Evolutionary conservation across 2,888 invertebrate species (phyloP).

Genomic region (Ectobius pallidus): DNA sequence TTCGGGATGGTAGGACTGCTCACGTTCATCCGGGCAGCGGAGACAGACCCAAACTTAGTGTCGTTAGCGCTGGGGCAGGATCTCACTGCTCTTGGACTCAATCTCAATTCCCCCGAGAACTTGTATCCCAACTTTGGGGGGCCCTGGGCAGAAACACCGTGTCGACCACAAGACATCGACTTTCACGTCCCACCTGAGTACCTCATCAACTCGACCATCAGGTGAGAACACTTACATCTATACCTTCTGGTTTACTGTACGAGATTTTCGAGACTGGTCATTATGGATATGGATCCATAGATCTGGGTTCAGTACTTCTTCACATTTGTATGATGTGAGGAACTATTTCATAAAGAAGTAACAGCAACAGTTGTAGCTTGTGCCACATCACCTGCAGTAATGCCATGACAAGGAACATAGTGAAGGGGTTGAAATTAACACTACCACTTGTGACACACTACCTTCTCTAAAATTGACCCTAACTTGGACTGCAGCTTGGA

Average conservation of each 20-base stretch:
- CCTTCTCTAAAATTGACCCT: no score
- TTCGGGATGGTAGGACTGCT: slow-evolving; percentile 98
- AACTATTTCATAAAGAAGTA: no score
- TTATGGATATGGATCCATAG: background rate
- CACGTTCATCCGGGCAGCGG: slow-evolving; percentile 97
- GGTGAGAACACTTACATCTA: slow-evolving; percentile 58
- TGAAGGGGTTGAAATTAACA: no score
- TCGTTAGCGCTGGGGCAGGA: slow-evolving; percentile 97
- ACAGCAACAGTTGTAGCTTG: no score
- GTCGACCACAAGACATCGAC: slow-evolving; percentile 98
- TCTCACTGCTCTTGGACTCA: slow-evolving; percentile 95
- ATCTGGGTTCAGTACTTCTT: no score
- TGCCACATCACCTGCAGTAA: no score
- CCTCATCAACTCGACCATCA: slow-evolving; percentile 94
- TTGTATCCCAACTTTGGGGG: slow-evolving; percentile 98
- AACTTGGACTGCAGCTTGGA: no score
- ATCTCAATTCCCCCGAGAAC: slow-evolving; percentile 97
- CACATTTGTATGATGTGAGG: no score
- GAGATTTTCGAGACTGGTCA: no score
- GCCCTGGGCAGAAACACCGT: slow-evolving; percentile 97
- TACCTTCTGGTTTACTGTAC: no score
- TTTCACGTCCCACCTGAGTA: slow-evolving; percentile 98
- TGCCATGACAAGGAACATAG: no score
- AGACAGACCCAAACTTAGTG: slow-evolving; percentile 95
- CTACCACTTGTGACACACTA: no score